phyloP scores from a whole-genome alignment of 2,797 vertebrate genomes.

The Pseudocheirus occidentalis region DNA sequence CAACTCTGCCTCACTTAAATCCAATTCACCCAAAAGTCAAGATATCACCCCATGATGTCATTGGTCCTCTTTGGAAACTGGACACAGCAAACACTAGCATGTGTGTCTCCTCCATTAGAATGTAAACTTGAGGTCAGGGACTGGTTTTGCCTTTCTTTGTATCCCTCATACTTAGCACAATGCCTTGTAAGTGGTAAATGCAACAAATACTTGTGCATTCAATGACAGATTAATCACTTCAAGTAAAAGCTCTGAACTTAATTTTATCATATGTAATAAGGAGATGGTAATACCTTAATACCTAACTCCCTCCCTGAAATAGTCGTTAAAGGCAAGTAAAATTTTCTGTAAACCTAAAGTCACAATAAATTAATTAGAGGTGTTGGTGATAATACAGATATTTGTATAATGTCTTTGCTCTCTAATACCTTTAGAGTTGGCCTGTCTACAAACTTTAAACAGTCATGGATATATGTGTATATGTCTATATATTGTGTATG shows the following conservation, averaged over 20 bases:
- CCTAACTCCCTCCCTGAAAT: background rate
- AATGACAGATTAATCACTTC: background rate
- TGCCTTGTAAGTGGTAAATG: background rate
- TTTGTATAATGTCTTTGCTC: background rate
- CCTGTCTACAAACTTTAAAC: background rate
- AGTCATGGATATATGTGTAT: background rate
- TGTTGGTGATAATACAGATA: background rate
- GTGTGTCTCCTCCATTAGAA: background rate
- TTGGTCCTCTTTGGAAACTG: background rate
- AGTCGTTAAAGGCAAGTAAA: background rate
- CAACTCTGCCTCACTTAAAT: background rate
- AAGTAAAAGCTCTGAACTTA: background rate
- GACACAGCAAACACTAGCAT: background rate
- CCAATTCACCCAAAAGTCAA: background rate
- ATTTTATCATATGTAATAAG: background rate
- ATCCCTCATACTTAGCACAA: background rate
- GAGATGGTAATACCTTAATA: background rate
- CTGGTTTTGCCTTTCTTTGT: background rate
- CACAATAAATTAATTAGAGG: background rate
- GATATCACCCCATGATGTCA: background rate
- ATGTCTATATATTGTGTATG: too few relatives aligned
- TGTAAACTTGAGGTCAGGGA: background rate
- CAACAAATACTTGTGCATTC: background rate
- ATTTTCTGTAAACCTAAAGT: background rate
- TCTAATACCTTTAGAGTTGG: background rate